Conservation (phyloP, 1,140 invertebrate species). For the Diprion similis region DNA sequence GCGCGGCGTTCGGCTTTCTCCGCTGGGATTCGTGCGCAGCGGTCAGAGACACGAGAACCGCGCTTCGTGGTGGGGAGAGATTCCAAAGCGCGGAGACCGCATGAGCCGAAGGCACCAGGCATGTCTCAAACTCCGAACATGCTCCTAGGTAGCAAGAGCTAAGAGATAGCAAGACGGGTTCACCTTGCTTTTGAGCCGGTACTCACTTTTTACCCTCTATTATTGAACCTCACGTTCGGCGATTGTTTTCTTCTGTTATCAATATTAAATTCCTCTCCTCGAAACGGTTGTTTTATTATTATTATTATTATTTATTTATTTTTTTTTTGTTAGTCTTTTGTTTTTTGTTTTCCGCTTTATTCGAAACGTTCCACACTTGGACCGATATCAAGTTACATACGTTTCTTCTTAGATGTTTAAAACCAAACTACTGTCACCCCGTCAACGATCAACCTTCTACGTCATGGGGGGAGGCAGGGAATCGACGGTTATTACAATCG, state of each 20-base stretch:
- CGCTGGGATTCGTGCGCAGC: constrained; percentile 49
- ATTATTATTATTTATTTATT: too few species aligned
- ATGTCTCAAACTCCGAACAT: constrained; percentile 56
- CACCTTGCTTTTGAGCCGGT: constrained; percentile 16
- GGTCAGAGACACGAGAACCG: constrained; percentile 51
- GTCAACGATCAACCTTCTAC: background rate
- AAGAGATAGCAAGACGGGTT: constrained; percentile 15
- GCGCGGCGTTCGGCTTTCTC: constrained; percentile 39
- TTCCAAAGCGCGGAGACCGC: constrained; percentile 43
- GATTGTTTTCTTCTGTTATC: too few species aligned
- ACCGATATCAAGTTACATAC: too few species aligned
- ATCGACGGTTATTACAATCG: background rate
- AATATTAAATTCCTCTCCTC: too few species aligned
- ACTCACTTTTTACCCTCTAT: background rate
- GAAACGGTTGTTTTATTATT: too few species aligned
- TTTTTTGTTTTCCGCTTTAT: too few species aligned
- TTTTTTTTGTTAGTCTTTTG: too few species aligned
- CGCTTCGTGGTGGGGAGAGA: constrained; percentile 13
- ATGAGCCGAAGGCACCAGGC: constrained; percentile 46
- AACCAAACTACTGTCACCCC: too few species aligned
- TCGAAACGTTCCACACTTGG: too few species aligned
- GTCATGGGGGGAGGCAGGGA: background rate
- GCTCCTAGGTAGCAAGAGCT: constrained; percentile 49
- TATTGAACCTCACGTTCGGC: background rate
- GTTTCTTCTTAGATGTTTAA: too few species aligned